These are phyloP conservation scores for Scaptomyza caliginosa DNA, from an alignment of 2,888 invertebrate species.

Conservation along the genomic window DNA sequence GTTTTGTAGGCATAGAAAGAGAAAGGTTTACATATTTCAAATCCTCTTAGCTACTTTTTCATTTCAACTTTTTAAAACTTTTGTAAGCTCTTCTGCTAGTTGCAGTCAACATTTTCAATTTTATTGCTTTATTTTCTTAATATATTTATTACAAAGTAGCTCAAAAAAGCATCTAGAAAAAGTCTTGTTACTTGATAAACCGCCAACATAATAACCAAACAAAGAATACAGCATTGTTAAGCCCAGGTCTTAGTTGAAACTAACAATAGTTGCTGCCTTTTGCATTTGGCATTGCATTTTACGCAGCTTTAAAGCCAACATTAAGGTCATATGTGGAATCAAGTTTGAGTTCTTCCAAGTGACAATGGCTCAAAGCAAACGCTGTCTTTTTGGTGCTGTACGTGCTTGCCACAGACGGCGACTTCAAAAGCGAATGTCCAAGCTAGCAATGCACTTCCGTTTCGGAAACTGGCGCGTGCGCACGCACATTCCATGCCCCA, in stretches of 20 bases:
- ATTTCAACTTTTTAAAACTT: slow-evolving; percentile 3
- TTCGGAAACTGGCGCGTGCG: slow-evolving; percentile 52
- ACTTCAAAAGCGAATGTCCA: slow-evolving; percentile 46
- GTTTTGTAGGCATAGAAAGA: no score
- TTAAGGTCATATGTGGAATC: slow-evolving; percentile 52
- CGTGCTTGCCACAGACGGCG: slow-evolving; percentile 51
- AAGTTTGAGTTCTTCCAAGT: slow-evolving; percentile 7
- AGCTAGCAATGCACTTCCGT: slow-evolving; percentile 73
- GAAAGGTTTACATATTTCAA: background rate
- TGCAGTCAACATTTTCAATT: slow-evolving; percentile 15
- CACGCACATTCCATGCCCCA: slow-evolving; percentile 51
- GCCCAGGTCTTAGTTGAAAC: background rate
- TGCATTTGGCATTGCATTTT: slow-evolving; percentile 55
- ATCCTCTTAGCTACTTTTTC: slow-evolving; percentile 48
- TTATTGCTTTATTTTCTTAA: background rate
- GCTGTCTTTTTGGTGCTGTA: slow-evolving; percentile 47
- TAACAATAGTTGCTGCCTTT: slow-evolving; percentile 18
- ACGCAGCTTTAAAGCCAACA: slow-evolving; percentile 55
- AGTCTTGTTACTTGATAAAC: no score
- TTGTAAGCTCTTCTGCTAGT: slow-evolving; percentile 53
- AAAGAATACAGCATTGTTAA: background rate
- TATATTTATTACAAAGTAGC: background rate
- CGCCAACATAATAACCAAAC: background rate
- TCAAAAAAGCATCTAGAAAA: background rate
- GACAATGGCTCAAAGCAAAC: slow-evolving; percentile 49